Base-by-base conservation (phyloP, 2,888 invertebrate genomes). In the Pterobdella sp. region DNA sequence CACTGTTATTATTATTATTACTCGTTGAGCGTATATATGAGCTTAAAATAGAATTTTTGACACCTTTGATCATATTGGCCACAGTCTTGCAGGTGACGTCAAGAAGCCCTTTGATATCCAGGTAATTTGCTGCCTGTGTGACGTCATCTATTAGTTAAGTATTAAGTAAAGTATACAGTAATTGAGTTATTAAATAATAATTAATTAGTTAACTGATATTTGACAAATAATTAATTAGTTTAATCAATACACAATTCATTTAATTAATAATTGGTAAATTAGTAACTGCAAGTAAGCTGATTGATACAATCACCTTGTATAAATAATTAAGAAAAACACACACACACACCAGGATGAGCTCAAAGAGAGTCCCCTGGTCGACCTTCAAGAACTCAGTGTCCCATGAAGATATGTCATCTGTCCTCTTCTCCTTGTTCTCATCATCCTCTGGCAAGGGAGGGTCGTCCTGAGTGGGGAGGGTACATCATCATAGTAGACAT, bases 331-430 rank as follows among this genome's bases (percentile, higher is more conserved):
- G 34, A 56, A 70, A 10, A 32, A 32, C 18, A 22, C 26, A 10
- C 31, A 52, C 26, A 81, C 83, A 79, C 81, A 87, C 86, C 82
- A 97, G 85, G 80, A 97, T 96, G 63, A 97, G 86, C 85, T 96
- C 96, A 83, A 95, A 96, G 22, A 97, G 86, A 0, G 95, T 96
- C 68, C 83, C 83, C 77, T 83, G 83, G 74, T 83, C 83, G 42
- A 97, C 96, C 87, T 98, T 98, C 10, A 99, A 86, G 81, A 98
- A 98, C 84, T 98, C 97, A 0, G 94, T 93, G 86, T 98, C 98
- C 98, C 98, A 98, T 0, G 94, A 93, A 34, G 93, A 93, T 78
- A 98, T 98, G 82, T 98, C 97, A 83, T 98, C 97, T 0, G 97
- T 97, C n/a, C 97, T 87, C 81, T 96, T 97, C 84, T 93, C 94